These are phyloP conservation scores for Xenentodon cancila DNA, from an alignment of 2,797 vertebrate species.

Conservation along the genomic window DNA sequence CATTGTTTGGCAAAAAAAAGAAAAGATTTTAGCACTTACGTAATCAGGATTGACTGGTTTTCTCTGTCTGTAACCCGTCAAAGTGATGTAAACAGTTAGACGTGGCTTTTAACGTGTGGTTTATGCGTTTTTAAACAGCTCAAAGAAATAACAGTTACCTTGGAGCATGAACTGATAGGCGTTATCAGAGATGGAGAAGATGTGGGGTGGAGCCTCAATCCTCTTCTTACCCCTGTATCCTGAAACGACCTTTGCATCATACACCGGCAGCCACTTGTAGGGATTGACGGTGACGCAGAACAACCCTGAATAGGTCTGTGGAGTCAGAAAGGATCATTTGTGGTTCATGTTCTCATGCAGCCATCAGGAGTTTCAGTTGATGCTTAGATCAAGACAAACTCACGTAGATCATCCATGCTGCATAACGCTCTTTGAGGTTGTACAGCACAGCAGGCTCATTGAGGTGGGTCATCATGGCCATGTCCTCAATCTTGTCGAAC, in stretches of 20 bases:
- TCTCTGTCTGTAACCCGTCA: conserved; percentile 83
- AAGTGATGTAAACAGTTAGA: background rate
- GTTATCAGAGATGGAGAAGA: too few relatives aligned
- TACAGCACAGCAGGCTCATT: conserved; percentile 88
- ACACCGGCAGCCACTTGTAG: too few relatives aligned
- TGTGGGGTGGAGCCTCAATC: conserved; percentile 86
- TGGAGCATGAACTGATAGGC: conserved; percentile 82
- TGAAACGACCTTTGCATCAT: too few relatives aligned
- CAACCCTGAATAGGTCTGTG: conserved; percentile 79
- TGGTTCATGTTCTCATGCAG: background rate
- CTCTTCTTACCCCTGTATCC: conserved; percentile 66
- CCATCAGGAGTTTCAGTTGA: background rate
- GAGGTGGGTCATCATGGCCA: conserved; percentile 85
- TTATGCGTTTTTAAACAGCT: background rate
- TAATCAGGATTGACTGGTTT: conserved; percentile 94
- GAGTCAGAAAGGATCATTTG: background rate
- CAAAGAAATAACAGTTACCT: conserved; percentile 1
- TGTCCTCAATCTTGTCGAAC: conserved; percentile 82
- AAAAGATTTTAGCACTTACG: conserved; percentile 75
- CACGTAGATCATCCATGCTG: conserved; percentile 94
- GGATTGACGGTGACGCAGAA: conserved; percentile 54
- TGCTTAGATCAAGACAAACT: conserved; percentile 23
- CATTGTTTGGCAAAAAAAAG: background rate
- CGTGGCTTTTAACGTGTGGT: background rate
- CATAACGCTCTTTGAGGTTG: conserved; percentile 95